Evolutionary conservation across 1,140 invertebrate genomes (phyloP), one percentile per base, ranked within the genome.

Genomic region (Kradibia gibbosae): DNA sequence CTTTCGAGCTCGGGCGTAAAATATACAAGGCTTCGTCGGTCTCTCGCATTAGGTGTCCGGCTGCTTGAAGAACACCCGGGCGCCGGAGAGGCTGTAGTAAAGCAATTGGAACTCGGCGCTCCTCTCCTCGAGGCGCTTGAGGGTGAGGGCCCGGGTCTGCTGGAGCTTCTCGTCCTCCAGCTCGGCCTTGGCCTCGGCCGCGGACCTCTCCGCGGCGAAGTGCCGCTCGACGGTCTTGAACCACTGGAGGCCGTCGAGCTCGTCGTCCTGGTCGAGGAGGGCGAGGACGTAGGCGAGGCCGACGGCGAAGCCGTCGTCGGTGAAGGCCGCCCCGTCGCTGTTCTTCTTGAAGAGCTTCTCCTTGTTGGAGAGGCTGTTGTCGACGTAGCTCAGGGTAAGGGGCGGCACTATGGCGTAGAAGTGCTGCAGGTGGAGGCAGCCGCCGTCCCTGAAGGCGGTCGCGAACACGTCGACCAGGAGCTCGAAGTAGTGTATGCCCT

Each of bases 281-380:
- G 94, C 94, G 55, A 95, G 92, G 83, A 96, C 95, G 81, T 95
- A 96, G 4, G 95, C 94, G 3, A 96, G 89, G 22, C 98, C 98
- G 94, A 99, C 97, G 36, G 98, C 96, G 92, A 99, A 99, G 50
- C 99, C 99, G 92, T 99, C 99, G 91, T 99, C 98, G 10, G 97
- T 98, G 90, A 99, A 99, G 5, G 96, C 94, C 78, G 96, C 96
- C 36, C 95, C 96, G 22, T 93, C 90, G 88, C 96, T 95, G 86
- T 97, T 97, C 86, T 97, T 98, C 85, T 96, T 96, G 67, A 95
- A 95, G 90, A 99, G 94, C 89, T 97, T 97, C 85, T 99, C 97
- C 89, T 99, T 99, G 84, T 96, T 96, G 28, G 95, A 94, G 72
- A 99, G 94, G 34, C 97, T 95, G 88, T 99, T 95, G 87, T 99